A percentile compares a stretch with the other conserved stretches of the same genome.
Evolutionary conservation across 2,113 vertebrate genomes (phyloP).

Genomic region (Cephalopterus ornatus): DNA sequence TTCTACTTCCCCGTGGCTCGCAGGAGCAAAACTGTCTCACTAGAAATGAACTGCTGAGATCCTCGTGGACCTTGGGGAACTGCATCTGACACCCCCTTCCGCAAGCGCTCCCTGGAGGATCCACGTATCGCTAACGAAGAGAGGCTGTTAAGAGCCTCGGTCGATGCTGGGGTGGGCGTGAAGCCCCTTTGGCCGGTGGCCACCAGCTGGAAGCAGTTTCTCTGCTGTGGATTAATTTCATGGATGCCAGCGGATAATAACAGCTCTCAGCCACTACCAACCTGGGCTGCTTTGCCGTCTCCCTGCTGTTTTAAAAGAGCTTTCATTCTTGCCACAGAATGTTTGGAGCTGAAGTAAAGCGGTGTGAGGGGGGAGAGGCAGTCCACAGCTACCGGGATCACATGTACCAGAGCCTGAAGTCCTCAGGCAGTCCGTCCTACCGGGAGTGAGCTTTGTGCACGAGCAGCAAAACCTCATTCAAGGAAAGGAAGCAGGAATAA

Average conservation of each 20-base stretch:
- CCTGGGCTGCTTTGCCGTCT: not conserved
- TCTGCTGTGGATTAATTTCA: constrained; percentile 35
- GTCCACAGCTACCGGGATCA: not conserved
- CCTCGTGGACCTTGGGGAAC: not conserved
- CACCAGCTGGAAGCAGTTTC: constrained; percentile 13
- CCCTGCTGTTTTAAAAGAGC: not conserved
- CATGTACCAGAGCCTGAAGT: not conserved
- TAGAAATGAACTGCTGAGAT: not conserved
- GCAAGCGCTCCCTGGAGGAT: not conserved
- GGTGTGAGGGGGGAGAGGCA: not conserved
- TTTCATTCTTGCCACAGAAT: not conserved
- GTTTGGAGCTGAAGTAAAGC: not conserved
- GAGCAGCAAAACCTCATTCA: not conserved
- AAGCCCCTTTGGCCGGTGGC: not conserved
- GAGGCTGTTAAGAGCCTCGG: accelerated
- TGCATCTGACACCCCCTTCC: not conserved
- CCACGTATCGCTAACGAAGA: not conserved
- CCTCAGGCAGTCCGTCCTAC: not conserved
- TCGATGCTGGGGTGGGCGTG: not conserved
- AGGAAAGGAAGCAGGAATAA: not conserved
- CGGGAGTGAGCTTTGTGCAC: not conserved
- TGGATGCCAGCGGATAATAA: not conserved
- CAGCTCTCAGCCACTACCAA: not conserved
- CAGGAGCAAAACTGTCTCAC: not conserved
- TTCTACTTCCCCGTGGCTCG: not conserved